Conservation (phyloP, 2,797 vertebrate genomes). For the Tenualosa thibaudeaui region DNA sequence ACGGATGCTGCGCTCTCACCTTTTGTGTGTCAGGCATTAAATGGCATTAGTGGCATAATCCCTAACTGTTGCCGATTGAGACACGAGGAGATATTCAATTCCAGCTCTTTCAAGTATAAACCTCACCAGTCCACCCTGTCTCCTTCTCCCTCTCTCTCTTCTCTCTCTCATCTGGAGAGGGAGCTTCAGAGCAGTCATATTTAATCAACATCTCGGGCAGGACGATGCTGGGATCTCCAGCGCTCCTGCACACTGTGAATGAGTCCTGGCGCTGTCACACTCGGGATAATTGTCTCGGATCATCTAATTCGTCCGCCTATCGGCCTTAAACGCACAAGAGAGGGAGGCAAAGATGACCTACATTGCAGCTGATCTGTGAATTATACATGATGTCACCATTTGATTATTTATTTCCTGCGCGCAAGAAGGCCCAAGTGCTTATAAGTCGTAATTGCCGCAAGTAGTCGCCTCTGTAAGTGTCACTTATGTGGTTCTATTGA, state of each 20-base stretch:
- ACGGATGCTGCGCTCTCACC: slow-evolving; percentile 44
- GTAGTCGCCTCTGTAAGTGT: slow-evolving; percentile 52
- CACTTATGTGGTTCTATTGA: slow-evolving; percentile 46
- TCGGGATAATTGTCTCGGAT: slow-evolving; percentile 65
- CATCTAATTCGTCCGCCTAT: slow-evolving; percentile 54
- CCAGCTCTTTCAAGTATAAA: slow-evolving; percentile 64
- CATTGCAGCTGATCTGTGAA: slow-evolving; percentile 59
- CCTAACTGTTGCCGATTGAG: slow-evolving; percentile 70
- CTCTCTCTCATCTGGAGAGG: slow-evolving; percentile 43
- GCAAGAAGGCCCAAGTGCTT: slow-evolving; percentile 40
- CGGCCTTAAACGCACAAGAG: slow-evolving; percentile 50
- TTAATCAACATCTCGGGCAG: slow-evolving; percentile 72
- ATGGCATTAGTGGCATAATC: slow-evolving; percentile 58
- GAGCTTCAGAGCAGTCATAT: slow-evolving; percentile 67
- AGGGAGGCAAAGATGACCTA: slow-evolving; percentile 57
- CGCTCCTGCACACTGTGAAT: slow-evolving; percentile 36
- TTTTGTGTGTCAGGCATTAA: slow-evolving; percentile 53
- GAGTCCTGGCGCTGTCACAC: slow-evolving; percentile 61
- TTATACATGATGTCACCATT: slow-evolving; percentile 57
- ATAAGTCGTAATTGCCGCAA: slow-evolving; percentile 52
- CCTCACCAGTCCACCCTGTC: slow-evolving; percentile 51
- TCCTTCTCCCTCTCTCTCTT: slow-evolving; percentile 10
- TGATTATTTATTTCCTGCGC: slow-evolving; percentile 55
- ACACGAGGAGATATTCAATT: slow-evolving; percentile 63
- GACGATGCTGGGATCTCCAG: slow-evolving; percentile 63